Base-by-base conservation (phyloP, 2,113 vertebrate genomes). In the Hemibagrus wyckioides region DNA sequence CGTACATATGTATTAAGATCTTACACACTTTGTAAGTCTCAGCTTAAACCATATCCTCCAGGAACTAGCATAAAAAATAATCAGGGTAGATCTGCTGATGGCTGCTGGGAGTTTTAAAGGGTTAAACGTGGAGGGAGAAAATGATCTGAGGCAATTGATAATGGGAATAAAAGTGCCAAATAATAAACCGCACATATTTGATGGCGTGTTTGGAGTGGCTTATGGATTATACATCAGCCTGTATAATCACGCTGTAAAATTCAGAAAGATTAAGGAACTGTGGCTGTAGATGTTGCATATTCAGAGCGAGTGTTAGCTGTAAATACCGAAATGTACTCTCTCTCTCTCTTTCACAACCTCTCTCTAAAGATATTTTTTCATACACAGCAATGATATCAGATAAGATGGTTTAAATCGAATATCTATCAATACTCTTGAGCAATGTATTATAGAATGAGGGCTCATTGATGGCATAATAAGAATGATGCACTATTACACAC, bases 51-150 rank as follows among this genome's bases (percentile, higher is more conserved):
- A 57, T 21, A n/a, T 28, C 2, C 28, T 77, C 13, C 36, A 28
- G 4, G 23, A 41, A 48, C 41, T n/a, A 50, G 19, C 8, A 52
- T 0, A 6, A 77, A n/a, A 50, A 19, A 15, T 50, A 19, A n/a
- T 4, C 25, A 76, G 48, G 17, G 30, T 52, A 50, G 25, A 19
- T 77, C 75, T 77, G 15, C 28, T 56, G n/a, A 33, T 30, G 17
- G n/a, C 7, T 57, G 9, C 3, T 25, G 39, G 33, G 52, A 4
- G 4, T 59, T 19, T 81, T 52, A 59, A 59, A 61, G 52, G 83
- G 85, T 92, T 88, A 87, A 87, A 91, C 69, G 84, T 82, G 82
- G 48, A 75, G 86, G 82, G 52, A 75, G 86, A 33, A 48, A 44
- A 73, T 87, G 0, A 17, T 41, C 50, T 82, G 80, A 76, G 39